phyloP scores from a whole-genome alignment of 2,797 vertebrate species.

The Sphenopsis melanotis region DNA sequence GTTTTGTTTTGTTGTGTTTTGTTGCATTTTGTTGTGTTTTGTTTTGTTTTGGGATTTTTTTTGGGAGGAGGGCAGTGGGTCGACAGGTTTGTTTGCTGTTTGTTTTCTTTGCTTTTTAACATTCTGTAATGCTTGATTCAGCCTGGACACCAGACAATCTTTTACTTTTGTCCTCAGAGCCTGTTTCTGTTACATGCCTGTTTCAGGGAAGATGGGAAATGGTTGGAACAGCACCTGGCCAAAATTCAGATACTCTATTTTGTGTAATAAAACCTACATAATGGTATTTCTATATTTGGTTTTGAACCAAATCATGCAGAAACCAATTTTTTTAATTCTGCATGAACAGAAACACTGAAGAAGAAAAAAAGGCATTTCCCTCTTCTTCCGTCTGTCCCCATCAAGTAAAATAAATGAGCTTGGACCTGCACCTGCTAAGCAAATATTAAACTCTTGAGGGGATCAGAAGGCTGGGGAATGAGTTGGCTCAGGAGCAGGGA shows the following conservation, averaged over 20 bases:
- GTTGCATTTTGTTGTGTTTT: accelerated
- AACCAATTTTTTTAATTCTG: neutral
- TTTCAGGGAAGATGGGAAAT: neutral
- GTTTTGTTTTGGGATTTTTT: neutral
- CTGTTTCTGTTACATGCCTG: neutral
- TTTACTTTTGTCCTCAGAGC: neutral
- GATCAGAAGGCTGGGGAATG: neutral
- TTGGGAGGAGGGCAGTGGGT: accelerated
- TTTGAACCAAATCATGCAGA: neutral
- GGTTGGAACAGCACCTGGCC: neutral
- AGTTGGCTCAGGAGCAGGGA: neutral
- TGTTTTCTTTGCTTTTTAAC: neutral
- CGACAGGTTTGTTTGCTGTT: neutral
- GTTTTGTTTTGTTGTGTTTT: neutral
- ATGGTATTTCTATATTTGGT: neutral
- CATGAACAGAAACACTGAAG: neutral
- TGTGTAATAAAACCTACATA: conserved; percentile 2
- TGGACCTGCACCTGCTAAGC: neutral
- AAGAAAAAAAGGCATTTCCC: neutral
- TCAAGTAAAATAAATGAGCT: neutral
- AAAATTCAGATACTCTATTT: neutral
- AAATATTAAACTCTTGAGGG: neutral
- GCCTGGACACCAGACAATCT: neutral
- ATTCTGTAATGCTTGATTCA: neutral
- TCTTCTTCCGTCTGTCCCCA: neutral